Base-by-base conservation (phyloP, 2,888 invertebrate species). In the Meghimatium bilineatum region DNA sequence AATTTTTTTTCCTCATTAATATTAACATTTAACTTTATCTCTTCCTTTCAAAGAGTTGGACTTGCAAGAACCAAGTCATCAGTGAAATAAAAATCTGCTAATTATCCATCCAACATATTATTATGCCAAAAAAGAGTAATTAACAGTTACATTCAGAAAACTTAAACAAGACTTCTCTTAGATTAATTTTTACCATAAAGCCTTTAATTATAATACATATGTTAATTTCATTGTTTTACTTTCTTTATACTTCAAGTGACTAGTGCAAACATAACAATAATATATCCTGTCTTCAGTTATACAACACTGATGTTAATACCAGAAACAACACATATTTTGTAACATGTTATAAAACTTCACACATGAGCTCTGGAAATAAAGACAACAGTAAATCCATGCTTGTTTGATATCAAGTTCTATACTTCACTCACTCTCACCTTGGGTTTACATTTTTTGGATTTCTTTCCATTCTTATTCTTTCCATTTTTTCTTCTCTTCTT, bases 341-440 rank as follows among this genome's bases (percentile, higher is more conserved):
- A 52, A 52, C 32, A 32, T 5, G 17, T 74, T 20, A 34, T 20
- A 26, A 52, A 17, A 32, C 23, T 17, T 38, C n/a, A 60, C 34
- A 38, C 2, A 63, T n/a, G 14, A 52, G 20, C 26, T 77, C 23
- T 14, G 32, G n/a, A 36, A 60, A 34, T 38, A 72, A 29, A 8
- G 38, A 44, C 38, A 72, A 72, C n/a, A 72, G 44, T 23, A 72
- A 36, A 63, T 26, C 44, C 78, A 78, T 78, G 78, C 78, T n/a
- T 20, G 78, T 44, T 23, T n/a, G 29, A 29, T n/a, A 20, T 63
- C 77, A 63, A 17, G 26, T 56, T n/a, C 38, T 29, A 49, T n/a
- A 66, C 17, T 34, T 71, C 49, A 52, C 29, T 36, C 71, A 52
- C 44, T 66, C 82, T 83, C 78, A 83, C 83, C 83, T 83, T 83